Evolutionary conservation across 1,140 invertebrate species (phyloP).

Genomic region (Epicauta chinensis): DNA sequence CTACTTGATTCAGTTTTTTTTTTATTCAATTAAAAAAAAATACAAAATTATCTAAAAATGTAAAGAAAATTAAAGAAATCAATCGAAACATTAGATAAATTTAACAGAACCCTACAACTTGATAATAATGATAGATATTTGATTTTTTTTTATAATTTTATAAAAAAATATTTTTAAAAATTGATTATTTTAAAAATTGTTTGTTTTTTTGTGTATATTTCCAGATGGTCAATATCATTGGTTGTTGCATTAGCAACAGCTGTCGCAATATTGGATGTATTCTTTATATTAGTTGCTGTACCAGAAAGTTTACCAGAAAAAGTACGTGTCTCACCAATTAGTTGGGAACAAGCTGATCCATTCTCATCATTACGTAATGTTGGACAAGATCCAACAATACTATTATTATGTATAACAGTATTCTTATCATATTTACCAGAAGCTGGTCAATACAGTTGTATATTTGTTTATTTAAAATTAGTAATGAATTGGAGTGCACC

Average conservation of each 20-base stretch:
- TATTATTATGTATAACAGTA: slow-evolving; percentile 95
- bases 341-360: slow-evolving; percentile 97
- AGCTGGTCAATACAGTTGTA: slow-evolving; percentile 97
- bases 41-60: no score
- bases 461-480: slow-evolving; percentile 98
- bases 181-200: slow-evolving; percentile 24
- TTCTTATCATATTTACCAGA: slow-evolving; percentile 99
- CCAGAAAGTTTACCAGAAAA: slow-evolving; percentile 97
- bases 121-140: no score
- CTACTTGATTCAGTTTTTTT: no score
- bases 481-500: slow-evolving; percentile 94
- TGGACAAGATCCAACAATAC: slow-evolving; percentile 90
- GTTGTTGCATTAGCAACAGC: slow-evolving; percentile 95
- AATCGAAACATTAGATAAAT: no score
- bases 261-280: slow-evolving; percentile 91
- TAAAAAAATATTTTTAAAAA: no score
- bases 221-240: slow-evolving; percentile 68
- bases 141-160: no score
- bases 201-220: slow-evolving; percentile 2
- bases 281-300: slow-evolving; percentile 97
- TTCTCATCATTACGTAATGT: slow-evolving; percentile 91
- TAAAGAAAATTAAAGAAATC: no score
- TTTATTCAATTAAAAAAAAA: no score
- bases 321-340: slow-evolving; percentile 72
- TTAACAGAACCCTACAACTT: no score